Evolutionary conservation across 2,113 vertebrate species (phyloP), one percentile per base, ranked within the genome.

Genomic region (Nycticebus coucang): DNA sequence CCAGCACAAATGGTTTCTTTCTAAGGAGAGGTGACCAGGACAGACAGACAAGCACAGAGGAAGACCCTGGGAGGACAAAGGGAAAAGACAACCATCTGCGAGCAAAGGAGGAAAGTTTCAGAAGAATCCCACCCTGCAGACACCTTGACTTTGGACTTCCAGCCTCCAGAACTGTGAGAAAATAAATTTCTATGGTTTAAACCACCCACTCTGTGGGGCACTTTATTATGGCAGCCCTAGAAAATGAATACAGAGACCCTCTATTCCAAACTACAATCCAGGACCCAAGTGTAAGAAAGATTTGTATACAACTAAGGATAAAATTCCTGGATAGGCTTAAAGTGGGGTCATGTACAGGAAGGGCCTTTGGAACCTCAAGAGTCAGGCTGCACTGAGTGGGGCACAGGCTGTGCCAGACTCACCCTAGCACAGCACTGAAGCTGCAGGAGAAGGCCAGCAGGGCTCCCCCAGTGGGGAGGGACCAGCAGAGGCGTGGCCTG

Each of bases 401-500:
- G 2, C 19, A 19, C 17, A 53, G 55, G n/a, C 6, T 6, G 24
- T 26, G 5, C 26, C 60, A 57, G 2, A 17, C 4, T 66, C 45
- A 77, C 35, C 88, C 72, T 30, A 80, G 24, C 12, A 1, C 18
- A 11, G 0, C 9, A 59, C 18, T 14, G 45, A 53, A 30, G 35
- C 55, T 15, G 12, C 83, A 13, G 53, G 35, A 64, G 11, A 82
- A 24, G 6, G 2, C 0, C 17, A 28, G 4, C 15, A 33, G 24
- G n/a, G 33, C 13, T 19, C 26, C 26, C 33, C 53, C 8, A 28
- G 0, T 21, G 0, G 1, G 45, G n/a, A 68, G 7, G 0, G 13
- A 18, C 24, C 35, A 13, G 35, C 45, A 66, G 26, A 90, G 15
- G 18, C 33, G 24, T 4, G 10, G 4, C 3, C 57, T 28, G 28